Conservation (phyloP, 2,113 vertebrate genomes). For the Loxodonta africana region DNA sequence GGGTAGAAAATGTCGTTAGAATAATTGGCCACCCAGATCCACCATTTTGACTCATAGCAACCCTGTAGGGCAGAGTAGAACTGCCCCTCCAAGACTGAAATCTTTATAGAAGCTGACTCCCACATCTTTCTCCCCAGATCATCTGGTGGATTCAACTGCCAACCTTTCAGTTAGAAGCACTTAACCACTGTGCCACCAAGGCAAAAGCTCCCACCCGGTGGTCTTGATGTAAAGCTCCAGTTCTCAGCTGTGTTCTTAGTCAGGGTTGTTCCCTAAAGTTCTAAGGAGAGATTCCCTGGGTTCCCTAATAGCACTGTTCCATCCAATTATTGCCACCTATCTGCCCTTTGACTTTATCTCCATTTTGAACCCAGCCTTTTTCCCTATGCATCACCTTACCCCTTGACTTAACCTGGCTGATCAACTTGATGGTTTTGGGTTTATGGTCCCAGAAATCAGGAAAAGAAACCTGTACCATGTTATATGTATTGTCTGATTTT, state of each 20-base stretch:
- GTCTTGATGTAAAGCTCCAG: slow-evolving; percentile 95
- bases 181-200: no score
- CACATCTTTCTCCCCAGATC: no score
- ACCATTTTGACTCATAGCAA: no score
- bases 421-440: no score
- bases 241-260: slow-evolving; percentile 94
- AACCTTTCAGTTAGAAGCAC: no score
- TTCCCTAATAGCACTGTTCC: not conserved
- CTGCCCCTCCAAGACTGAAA: no score
- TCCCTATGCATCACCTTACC: not conserved
- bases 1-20: not conserved
- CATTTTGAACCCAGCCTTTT: not conserved
- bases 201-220: slow-evolving; percentile 93
- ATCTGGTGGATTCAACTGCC: no score
- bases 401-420: no score
- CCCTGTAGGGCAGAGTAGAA: no score
- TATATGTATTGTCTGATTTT: not conserved
- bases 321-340: not conserved
- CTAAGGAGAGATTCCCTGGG: slow-evolving; percentile 82
- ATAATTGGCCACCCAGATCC: not conserved
- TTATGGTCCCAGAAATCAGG: not conserved
- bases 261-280: slow-evolving; percentile 95
- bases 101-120: no score
- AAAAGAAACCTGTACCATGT: not conserved
- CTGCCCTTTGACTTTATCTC: not conserved